A percentile compares a stretch with the other conserved stretches of the same genome.
phyloP scores from a whole-genome alignment of 2,888 invertebrate genomes.

The Harmothoe impar region DNA sequence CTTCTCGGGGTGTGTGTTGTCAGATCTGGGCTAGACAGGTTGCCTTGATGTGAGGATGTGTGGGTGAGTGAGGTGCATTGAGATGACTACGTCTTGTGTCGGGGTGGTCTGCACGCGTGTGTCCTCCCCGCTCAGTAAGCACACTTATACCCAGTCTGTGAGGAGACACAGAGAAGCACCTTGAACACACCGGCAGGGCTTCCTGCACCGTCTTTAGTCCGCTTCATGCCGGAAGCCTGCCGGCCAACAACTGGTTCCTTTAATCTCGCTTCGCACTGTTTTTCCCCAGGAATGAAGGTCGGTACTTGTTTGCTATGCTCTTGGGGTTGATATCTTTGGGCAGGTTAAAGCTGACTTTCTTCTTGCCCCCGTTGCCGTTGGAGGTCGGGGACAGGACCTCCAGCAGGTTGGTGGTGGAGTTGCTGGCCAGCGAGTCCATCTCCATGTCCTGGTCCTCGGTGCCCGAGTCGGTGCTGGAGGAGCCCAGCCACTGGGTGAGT shows the following conservation, averaged over 20 bases:
- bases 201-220: no score
- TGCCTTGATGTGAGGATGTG: no score
- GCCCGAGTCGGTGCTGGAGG: constrained; percentile 37
- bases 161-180: no score
- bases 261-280: constrained; percentile 36
- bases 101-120: no score
- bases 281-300: constrained; percentile 41
- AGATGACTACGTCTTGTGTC: no score
- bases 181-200: no score
- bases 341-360: constrained; percentile 59
- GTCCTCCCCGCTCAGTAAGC: no score
- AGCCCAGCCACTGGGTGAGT: constrained; percentile 3
- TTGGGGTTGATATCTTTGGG: constrained; percentile 59
- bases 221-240: background rate
- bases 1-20: no score
- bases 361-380: background rate
- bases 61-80: no score
- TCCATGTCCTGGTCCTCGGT: constrained; percentile 61
- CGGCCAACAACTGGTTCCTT: background rate
- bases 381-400: constrained; percentile 32
- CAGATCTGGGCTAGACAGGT: no score
- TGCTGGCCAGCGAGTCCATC: constrained; percentile 51
- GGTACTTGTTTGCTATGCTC: constrained; percentile 29
- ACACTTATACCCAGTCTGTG: no score
- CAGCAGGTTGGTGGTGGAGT: constrained; percentile 50